phyloP scores from a whole-genome alignment of 1,140 invertebrate genomes.

The Cydia pomonella region DNA sequence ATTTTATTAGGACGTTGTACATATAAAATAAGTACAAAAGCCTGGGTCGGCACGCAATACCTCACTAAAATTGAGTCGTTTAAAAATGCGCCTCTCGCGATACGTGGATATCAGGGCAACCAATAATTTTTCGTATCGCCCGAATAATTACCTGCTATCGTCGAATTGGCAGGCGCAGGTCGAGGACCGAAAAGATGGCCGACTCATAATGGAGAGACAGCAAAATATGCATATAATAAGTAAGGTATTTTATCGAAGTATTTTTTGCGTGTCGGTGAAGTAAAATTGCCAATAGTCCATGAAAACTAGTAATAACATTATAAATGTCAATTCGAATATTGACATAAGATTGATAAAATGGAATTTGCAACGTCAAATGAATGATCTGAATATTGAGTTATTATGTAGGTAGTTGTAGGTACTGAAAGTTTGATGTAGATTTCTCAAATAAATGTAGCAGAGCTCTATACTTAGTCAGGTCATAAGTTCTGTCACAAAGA shows the following conservation, averaged over 20 bases:
- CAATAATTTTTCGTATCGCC: slow-evolving; percentile 72
- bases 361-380: no score
- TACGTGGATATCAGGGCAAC: slow-evolving; percentile 50
- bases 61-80: slow-evolving; percentile 64
- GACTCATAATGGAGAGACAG: slow-evolving; percentile 48
- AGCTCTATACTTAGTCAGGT: no score
- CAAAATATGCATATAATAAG: slow-evolving; percentile 44
- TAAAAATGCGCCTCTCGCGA: slow-evolving; percentile 55
- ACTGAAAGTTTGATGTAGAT: no score
- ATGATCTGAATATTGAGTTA: no score
- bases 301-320: background rate
- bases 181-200: slow-evolving; percentile 65
- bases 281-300: background rate
- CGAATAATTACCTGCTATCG: slow-evolving; percentile 76
- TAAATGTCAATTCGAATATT: no score
- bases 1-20: slow-evolving; percentile 20
- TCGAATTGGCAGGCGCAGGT: slow-evolving; percentile 61
- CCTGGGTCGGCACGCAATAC: slow-evolving; percentile 33
- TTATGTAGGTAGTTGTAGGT: no score
- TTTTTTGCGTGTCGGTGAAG: background rate
- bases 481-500: no score
- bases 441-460: no score
- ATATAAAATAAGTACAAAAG: slow-evolving; percentile 25
- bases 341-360: no score
- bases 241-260: background rate